Conservation (phyloP, 2,888 invertebrate species). For the Odontothrips loti region DNA sequence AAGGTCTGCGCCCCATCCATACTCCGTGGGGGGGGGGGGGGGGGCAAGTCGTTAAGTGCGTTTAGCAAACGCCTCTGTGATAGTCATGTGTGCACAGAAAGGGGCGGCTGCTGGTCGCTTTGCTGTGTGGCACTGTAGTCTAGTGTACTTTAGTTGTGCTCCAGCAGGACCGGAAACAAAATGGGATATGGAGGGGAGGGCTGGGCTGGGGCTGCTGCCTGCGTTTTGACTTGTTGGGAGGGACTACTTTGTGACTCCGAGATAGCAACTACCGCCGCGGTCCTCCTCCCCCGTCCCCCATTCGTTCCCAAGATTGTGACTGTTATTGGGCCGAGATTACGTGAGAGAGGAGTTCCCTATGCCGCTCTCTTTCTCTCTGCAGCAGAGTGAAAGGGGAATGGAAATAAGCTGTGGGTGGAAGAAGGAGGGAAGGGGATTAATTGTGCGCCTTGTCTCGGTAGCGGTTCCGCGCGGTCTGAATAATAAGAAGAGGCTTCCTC, state of each 20-base stretch:
- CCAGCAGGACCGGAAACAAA: not conserved
- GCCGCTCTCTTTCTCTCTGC: not conserved
- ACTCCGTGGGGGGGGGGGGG: no score
- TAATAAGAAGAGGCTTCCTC: no score
- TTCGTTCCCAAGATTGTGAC: not conserved
- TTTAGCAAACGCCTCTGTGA: no score
- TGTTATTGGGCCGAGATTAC: not conserved
- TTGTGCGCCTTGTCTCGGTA: no score
- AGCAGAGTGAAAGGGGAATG: no score
- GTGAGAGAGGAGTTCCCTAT: not conserved
- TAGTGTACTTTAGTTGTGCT: not conserved
- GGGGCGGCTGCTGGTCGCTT: not conserved
- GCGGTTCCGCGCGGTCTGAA: no score
- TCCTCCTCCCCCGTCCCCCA: not conserved
- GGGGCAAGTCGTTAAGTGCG: no score
- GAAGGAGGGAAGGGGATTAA: no score
- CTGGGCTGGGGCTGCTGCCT: not conserved
- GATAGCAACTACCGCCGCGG: not conserved
- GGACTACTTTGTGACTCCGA: not conserved
- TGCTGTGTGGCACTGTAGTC: not conserved
- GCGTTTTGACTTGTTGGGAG: not conserved
- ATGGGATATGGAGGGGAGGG: not conserved
- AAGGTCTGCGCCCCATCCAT: no score
- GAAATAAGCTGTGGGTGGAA: no score
- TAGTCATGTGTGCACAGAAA: not conserved